Evolutionary conservation across 2,113 vertebrate genomes (phyloP), one percentile per base, ranked within the genome.

Genomic region (Felis catus): DNA sequence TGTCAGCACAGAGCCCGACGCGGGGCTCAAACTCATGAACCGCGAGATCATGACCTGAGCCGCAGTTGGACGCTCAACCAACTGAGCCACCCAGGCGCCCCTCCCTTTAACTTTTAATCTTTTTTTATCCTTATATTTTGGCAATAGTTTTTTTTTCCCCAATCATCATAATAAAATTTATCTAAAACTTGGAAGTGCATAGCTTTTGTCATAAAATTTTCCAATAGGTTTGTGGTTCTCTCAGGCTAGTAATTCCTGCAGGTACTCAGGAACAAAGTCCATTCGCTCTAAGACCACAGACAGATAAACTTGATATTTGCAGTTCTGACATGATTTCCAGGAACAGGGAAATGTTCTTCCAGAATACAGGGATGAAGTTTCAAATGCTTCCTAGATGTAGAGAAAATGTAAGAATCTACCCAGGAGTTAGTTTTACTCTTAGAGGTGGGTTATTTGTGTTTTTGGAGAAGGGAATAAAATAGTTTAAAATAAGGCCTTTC

Each of bases 401-500:
- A 84, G 31, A 84, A 79, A 87, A 74, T 65, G 12, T 95, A 41
- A 95, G n/a, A 73, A 65, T 41, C 45, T 41, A 58, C 36, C 16
- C n/a, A 68, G 90, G 36, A 87, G 36, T 86, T 78, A 80, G 27
- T 85, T 95, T 92, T 63, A 63, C 45, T 19, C 53, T 70, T 55
- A 63, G 61, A 84, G 63, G n/a, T 5, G 88, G 7, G 73, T 68
- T 41, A 90, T 87, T 88, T 94, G 13, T 45, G 55, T 91, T 63
- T 95, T 91, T 90, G 41, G 74, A 81, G 31, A 76, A 55, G 31
- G 19, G 15, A 91, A 82, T 93, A 63, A 70, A 93, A 89, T 53
- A 82, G 12, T 11, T 78, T 78, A 81, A 79, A 94, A 96, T 79
- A 87, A 91, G n/a, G 65, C 27, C 31, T 91, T 76, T 94, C 48